These are phyloP conservation scores for Cepphus grylle DNA, from an alignment of 2,113 vertebrate species.

Conservation along the genomic window DNA sequence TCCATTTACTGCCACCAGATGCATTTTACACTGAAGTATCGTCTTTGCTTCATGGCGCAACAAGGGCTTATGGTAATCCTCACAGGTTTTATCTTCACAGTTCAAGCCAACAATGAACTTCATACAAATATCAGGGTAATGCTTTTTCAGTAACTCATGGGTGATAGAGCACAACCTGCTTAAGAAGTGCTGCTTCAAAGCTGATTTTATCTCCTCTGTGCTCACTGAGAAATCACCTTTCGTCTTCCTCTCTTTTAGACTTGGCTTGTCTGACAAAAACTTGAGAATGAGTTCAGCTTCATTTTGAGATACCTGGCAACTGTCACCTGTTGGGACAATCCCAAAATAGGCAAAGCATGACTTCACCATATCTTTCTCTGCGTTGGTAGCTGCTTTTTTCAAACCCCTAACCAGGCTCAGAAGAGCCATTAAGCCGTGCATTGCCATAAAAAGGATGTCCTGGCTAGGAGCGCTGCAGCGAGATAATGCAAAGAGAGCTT, in stretches of 20 bases:
- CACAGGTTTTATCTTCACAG: constrained; percentile 67
- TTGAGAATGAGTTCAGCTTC: constrained; percentile 70
- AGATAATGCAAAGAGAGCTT: constrained; percentile 65
- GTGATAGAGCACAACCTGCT: constrained; percentile 67
- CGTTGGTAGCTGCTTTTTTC: constrained; percentile 72
- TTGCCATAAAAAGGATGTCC: constrained; percentile 53
- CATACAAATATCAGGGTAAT: constrained; percentile 67
- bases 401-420: constrained; percentile 68
- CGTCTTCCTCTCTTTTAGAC: constrained; percentile 58
- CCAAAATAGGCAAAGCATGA: constrained; percentile 81
- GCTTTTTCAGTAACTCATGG: constrained; percentile 9
- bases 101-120: constrained; percentile 71
- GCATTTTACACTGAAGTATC: constrained; percentile 69
- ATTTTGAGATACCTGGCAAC: constrained; percentile 70
- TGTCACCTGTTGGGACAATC: constrained; percentile 65
- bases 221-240: constrained; percentile 63
- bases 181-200: constrained; percentile 72
- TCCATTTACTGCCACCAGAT: constrained; percentile 71
- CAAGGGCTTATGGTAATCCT: constrained; percentile 67
- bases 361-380: constrained; percentile 79
- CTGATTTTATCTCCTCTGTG: constrained; percentile 65
- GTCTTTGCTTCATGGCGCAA: constrained; percentile 62
- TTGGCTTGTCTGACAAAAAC: constrained; percentile 44
- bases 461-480: neutral
- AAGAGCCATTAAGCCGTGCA: constrained; percentile 57